Evolutionary conservation across 2,797 vertebrate genomes (phyloP), one percentile per base, ranked within the genome.

Genomic region (Neostethus bicornis): DNA sequence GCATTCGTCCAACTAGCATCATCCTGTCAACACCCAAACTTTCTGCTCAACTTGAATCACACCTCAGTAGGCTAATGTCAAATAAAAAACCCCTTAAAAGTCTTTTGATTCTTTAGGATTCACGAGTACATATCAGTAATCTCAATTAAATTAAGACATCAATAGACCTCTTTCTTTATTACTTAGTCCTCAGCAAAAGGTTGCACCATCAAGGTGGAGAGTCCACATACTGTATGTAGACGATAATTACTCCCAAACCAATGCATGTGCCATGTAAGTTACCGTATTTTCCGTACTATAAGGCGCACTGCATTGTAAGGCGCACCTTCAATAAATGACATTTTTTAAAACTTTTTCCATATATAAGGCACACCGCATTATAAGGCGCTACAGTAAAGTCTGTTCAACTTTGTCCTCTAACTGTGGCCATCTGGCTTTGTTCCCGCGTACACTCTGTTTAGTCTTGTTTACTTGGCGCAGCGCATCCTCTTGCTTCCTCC

Each of bases 141-240:
- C 21, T 64, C 23, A 28, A n/a, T 56, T 64, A 39, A 37, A 38
- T 16, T 13, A 11, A n/a, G n/a, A n/a, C n/a, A n/a, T n/a, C n/a
- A n/a, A n/a, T n/a, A n/a, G n/a, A n/a, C n/a, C n/a, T n/a, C n/a
- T n/a, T n/a, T 38, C 49, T 65, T 21, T 12, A 25, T 63, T 44
- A 50, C 24, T 46, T 38, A 45, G 3, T 55, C 49, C 44, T 11
- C 42, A 41, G 43, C 3, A 34, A 57, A 46, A 32, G 46, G 35
- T 48, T 45, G 51, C 43, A 43, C 48, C 17, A 42, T 50, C 49
- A 17, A 31, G 17, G 24, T 35, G 26, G 7, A 43, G 26, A 11
- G 9, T 65, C 62, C 55, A 73, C 68, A 70, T n/a, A n/a, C n/a
- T n/a, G n/a, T 68, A 61, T 57, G 59, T 38, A 28, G 31, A 16